Evolutionary conservation across 2,113 vertebrate genomes (phyloP).

Genomic region (Pseudorhombus dupliciocellatus): DNA sequence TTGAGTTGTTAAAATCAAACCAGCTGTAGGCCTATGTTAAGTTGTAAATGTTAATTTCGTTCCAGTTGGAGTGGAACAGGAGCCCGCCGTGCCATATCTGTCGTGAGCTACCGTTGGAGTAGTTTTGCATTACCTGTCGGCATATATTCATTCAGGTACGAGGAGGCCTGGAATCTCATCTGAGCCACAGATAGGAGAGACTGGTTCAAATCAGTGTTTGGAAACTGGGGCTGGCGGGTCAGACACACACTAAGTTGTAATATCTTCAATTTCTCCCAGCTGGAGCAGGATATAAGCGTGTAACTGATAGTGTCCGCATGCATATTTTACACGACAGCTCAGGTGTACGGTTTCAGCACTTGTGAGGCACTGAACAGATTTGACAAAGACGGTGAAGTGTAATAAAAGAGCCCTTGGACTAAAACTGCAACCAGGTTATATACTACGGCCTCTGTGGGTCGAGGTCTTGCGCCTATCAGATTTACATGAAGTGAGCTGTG

Average conservation of each 20-base stretch:
- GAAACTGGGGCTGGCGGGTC: conserved; percentile 67
- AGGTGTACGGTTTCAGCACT: conserved; percentile 72
- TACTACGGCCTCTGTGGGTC: neutral
- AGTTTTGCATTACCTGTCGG: conserved; percentile 25
- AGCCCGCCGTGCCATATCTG: conserved; percentile 20
- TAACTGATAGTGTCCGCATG: conserved; percentile 76
- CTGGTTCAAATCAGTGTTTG: conserved; percentile 76
- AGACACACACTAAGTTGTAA: conserved; percentile 72
- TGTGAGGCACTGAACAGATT: conserved; percentile 72
- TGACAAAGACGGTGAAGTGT: conserved; percentile 38
- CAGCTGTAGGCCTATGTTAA: neutral
- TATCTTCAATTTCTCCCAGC: conserved; percentile 72
- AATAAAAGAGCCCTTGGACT: conserved; percentile 5
- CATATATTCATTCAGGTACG: conserved; percentile 41
- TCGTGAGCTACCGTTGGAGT: conserved; percentile 28
- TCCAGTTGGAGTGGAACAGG: conserved; percentile 21
- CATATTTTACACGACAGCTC: conserved; percentile 74
- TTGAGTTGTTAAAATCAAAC: conserved; percentile 6
- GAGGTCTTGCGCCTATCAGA: neutral
- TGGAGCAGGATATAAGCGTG: conserved; percentile 63
- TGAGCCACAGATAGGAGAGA: conserved; percentile 63
- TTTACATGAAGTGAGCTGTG: neutral
- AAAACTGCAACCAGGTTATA: neutral
- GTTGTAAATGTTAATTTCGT: conserved; percentile 14
- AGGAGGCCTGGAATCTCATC: conserved; percentile 54